These are phyloP conservation scores for Poecilia gillii DNA, from an alignment of 2,797 vertebrate genomes.

Conservation along the genomic window DNA sequence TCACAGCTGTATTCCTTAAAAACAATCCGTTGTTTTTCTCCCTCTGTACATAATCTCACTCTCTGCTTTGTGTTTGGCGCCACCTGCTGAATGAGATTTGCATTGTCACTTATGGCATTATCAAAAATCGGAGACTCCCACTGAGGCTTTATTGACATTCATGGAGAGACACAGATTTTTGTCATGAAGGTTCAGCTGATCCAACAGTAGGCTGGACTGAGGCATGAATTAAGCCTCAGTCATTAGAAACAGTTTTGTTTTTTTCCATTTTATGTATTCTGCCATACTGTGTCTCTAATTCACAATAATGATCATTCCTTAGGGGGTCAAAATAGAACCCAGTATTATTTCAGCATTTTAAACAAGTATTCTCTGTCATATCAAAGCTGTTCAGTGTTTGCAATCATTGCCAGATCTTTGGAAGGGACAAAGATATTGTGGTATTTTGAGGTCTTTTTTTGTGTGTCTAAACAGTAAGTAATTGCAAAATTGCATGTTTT, in stretches of 20 bases:
- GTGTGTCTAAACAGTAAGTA: not conserved
- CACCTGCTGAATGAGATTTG: not conserved
- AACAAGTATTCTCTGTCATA: not conserved
- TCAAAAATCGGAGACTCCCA: not conserved
- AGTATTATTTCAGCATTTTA: not conserved
- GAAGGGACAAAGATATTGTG: not conserved
- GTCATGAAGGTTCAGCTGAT: not conserved
- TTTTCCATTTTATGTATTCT: not conserved
- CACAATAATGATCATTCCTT: not conserved
- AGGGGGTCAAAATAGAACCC: not conserved
- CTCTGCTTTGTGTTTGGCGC: not conserved
- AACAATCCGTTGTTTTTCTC: not conserved
- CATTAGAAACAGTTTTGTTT: not conserved
- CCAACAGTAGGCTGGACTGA: not conserved
- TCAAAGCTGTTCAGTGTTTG: not conserved
- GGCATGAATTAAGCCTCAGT: not conserved
- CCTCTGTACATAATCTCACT: not conserved
- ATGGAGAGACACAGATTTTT: not conserved
- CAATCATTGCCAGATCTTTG: not conserved
- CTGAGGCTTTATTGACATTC: not conserved
- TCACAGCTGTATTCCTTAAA: not conserved
- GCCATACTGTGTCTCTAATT: not conserved
- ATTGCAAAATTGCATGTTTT: not conserved
- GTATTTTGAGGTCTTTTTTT: not conserved
- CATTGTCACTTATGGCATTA: not conserved